A percentile compares a stretch with the other conserved stretches of the same genome.
Evolutionary conservation across 2,797 vertebrate species (phyloP).

Genomic region (Acipenser oxyrinchus): DNA sequence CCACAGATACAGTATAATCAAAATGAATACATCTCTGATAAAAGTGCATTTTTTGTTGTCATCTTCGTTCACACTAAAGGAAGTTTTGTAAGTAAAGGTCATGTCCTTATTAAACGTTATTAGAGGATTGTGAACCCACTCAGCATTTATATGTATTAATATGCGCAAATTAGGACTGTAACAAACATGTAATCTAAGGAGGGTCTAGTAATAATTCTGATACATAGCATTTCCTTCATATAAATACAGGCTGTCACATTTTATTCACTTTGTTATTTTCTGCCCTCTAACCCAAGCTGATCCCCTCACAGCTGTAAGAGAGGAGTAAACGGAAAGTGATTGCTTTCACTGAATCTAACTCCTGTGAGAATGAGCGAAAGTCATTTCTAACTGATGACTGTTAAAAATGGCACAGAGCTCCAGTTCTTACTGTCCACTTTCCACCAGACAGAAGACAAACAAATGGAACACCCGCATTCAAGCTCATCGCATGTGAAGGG

Average conservation of each 20-base stretch:
- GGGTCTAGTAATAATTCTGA: conserved; percentile 1
- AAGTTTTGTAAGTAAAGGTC: too few relatives aligned
- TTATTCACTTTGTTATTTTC: not conserved
- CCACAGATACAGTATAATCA: too few relatives aligned
- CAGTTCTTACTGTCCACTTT: too few relatives aligned
- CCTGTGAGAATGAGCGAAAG: not conserved
- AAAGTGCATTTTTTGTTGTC: too few relatives aligned
- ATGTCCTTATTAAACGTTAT: too few relatives aligned
- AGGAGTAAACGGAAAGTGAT: not conserved
- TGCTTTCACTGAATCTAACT: not conserved
- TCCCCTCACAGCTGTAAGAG: not conserved
- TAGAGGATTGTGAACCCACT: not conserved
- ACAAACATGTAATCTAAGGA: not conserved
- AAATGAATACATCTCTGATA: too few relatives aligned
- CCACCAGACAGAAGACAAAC: too few relatives aligned
- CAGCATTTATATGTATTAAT: conserved; percentile 7
- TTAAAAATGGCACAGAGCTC: not conserved
- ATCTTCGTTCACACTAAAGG: too few relatives aligned
- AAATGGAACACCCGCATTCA: too few relatives aligned
- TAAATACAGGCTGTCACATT: not conserved
- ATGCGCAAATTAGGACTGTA: not conserved
- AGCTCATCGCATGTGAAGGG: too few relatives aligned
- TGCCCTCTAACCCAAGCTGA: not conserved
- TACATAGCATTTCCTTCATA: not conserved
- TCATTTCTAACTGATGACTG: not conserved